Conservation (phyloP, 2,797 vertebrate species). For the Sparus aurata region DNA sequence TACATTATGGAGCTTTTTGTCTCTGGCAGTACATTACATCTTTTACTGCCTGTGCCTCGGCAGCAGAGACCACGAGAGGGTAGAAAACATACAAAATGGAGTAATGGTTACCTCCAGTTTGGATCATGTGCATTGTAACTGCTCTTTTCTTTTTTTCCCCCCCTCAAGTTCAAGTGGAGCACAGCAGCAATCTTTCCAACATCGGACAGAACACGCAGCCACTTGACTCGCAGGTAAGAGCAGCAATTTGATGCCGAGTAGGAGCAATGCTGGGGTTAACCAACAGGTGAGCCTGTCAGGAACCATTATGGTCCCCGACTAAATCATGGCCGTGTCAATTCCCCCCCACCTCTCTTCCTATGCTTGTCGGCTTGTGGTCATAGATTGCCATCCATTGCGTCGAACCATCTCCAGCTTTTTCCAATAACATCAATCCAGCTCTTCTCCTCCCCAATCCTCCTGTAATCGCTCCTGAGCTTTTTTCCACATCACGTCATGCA, state of each 20-base stretch:
- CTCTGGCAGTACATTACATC: not conserved
- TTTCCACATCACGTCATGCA: no score
- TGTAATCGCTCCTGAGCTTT: no score
- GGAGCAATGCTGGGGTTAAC: not conserved
- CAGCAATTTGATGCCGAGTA: conserved; percentile 13
- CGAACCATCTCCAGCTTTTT: no score
- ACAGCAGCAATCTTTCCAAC: not conserved
- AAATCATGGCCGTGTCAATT: no score
- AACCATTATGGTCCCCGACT: no score
- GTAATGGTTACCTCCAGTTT: not conserved
- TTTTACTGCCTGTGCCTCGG: conserved; percentile 6
- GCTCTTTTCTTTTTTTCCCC: not conserved
- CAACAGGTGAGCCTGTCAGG: conserved; percentile 1
- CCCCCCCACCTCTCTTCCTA: no score
- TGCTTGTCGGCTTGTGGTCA: no score
- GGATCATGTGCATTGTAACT: not conserved
- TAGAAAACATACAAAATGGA: conserved; percentile 1
- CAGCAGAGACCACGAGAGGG: not conserved
- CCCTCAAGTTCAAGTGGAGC: not conserved
- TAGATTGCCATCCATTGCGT: no score
- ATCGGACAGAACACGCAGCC: not conserved
- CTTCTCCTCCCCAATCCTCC: no score
- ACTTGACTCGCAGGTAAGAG: not conserved
- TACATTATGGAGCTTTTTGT: not conserved
- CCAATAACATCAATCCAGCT: no score